These are phyloP conservation scores for Pomatorhinus ruficollis DNA, from an alignment of 2,113 vertebrate genomes.

Conservation along the genomic window DNA sequence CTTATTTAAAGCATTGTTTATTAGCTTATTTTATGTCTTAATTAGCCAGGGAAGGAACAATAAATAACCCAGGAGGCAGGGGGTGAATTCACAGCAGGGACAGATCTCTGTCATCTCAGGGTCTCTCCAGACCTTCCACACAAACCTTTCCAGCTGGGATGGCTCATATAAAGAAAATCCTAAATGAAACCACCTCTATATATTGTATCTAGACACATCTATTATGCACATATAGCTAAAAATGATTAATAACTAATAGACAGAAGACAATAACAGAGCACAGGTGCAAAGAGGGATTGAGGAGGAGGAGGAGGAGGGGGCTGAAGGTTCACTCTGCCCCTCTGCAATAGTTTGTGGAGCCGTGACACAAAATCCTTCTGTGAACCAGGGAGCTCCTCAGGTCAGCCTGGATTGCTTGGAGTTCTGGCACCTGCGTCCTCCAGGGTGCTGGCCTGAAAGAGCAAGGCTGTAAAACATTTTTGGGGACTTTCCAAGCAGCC, in stretches of 20 bases:
- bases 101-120: not conserved
- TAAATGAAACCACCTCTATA: too few species aligned
- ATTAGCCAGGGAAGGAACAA: not conserved
- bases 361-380: not conserved
- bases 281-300: rapidly evolving
- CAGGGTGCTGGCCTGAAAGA: rapidly evolving
- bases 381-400: not conserved
- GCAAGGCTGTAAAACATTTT: not conserved
- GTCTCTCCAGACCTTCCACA: not conserved
- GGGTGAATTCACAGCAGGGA: not conserved
- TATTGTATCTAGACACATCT: not conserved
- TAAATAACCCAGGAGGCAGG: not conserved
- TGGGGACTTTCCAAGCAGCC: not conserved
- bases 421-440: not conserved
- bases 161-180: not conserved
- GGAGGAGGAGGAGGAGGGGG: not conserved
- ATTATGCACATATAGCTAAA: rapidly evolving
- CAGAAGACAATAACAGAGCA: not conserved
- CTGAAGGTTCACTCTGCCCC: not conserved
- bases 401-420: not conserved
- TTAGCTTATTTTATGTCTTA: not conserved
- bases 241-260: not conserved
- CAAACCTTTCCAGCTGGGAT: not conserved
- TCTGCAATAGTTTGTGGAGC: not conserved
- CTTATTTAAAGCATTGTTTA: too few species aligned